Conservation (phyloP, 2,113 vertebrate genomes). For the Zosterops pallidus region DNA sequence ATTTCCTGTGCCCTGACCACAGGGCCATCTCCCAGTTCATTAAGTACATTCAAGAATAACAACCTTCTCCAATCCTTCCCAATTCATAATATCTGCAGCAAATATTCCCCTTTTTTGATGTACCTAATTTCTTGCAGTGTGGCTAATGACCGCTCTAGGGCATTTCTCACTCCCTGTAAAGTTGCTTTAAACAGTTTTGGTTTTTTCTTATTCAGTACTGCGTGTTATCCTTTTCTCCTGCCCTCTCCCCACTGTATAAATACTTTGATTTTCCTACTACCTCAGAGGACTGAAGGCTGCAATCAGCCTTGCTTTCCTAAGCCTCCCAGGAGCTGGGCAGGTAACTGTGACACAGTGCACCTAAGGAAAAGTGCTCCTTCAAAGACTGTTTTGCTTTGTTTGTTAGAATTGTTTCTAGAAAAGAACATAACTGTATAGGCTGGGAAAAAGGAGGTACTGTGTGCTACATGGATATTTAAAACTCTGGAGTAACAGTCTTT, state of each 20-base stretch:
- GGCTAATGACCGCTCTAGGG: constrained; percentile 33
- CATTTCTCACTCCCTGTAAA: constrained; percentile 17
- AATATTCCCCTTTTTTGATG: neutral
- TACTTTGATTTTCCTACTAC: neutral
- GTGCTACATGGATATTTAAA: neutral
- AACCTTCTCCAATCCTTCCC: neutral
- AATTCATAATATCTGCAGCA: constrained; percentile 28
- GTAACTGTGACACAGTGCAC: neutral
- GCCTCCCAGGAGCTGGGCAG: neutral
- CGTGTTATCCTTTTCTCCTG: neutral
- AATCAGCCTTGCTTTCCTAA: neutral
- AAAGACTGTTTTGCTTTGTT: neutral
- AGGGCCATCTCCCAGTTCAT: constrained; percentile 12
- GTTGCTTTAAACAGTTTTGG: neutral
- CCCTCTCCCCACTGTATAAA: neutral
- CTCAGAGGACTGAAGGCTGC: neutral
- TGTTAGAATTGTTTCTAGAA: neutral
- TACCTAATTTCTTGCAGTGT: neutral
- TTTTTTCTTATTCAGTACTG: neutral
- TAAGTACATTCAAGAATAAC: constrained; percentile 10
- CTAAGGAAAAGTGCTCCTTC: neutral
- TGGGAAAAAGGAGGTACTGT: neutral
- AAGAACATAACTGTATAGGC: neutral
- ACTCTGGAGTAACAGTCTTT: neutral
- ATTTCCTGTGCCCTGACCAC: neutral